Evolutionary conservation across 2,888 invertebrate genomes (phyloP).

Genomic region (Odontocerum albicorne): DNA sequence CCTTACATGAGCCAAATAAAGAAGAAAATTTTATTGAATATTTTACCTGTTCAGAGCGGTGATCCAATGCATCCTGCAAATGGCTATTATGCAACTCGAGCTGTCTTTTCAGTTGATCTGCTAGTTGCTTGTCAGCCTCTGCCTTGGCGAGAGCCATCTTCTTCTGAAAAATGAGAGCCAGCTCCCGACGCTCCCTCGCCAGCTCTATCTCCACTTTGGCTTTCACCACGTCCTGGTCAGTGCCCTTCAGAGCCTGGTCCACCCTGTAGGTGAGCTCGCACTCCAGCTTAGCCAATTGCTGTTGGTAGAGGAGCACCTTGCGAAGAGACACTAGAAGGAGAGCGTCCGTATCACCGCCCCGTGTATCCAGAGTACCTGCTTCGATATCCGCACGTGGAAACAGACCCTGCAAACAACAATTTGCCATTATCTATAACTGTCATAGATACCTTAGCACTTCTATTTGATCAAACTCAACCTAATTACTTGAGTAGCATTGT

Average conservation of each 20-base stretch:
- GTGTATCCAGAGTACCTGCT: conserved; percentile 45
- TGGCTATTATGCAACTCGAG: conserved; percentile 85
- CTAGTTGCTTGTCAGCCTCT: conserved; percentile 71
- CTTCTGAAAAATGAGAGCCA: conserved; percentile 71
- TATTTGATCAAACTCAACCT: too few species aligned
- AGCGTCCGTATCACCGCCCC: conserved; percentile 44
- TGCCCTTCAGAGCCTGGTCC: conserved; percentile 52
- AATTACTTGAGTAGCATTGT: too few species aligned
- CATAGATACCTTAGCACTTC: too few species aligned
- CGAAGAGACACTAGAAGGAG: conserved; percentile 48
- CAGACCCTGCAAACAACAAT: conserved; percentile 41
- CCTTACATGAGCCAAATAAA: too few species aligned
- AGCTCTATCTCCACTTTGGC: conserved; percentile 71
- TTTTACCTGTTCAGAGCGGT: conserved; percentile 59
- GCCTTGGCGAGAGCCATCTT: conserved; percentile 67
- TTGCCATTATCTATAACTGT: too few species aligned
- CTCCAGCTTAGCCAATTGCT: conserved; percentile 50
- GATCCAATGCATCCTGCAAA: conserved; percentile 69
- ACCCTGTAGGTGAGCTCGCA: conserved; percentile 49
- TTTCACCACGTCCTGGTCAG: conserved; percentile 51
- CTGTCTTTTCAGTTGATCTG: conserved; percentile 79
- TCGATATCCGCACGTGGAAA: conserved; percentile 50
- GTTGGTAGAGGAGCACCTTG: conserved; percentile 51
- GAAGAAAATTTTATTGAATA: too few species aligned
- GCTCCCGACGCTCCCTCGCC: conserved; percentile 65